phyloP scores from a whole-genome alignment of 2,797 vertebrate species.

The Borostomias antarcticus region DNA sequence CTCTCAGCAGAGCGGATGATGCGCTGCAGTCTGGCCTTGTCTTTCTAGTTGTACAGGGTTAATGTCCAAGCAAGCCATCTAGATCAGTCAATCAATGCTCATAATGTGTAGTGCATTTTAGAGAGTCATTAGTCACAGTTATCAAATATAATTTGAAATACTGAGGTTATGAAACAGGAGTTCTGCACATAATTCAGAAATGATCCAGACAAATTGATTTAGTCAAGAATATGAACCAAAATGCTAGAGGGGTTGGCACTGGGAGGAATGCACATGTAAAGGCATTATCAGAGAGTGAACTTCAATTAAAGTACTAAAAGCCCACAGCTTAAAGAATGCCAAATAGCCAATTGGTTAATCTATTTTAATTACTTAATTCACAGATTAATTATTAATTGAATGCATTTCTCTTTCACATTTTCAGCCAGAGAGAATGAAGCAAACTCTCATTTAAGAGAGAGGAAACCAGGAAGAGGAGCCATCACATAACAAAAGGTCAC shows the following conservation, averaged over 20 bases:
- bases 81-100: slow-evolving; percentile 12
- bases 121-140: slow-evolving; percentile 47
- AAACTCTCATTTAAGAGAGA: slow-evolving; percentile 20
- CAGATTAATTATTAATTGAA: slow-evolving; percentile 47
- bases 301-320: slow-evolving; percentile 54
- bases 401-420: slow-evolving; percentile 34
- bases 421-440: slow-evolving; percentile 25
- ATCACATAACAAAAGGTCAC: neutral
- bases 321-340: slow-evolving; percentile 45
- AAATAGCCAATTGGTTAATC: slow-evolving; percentile 48
- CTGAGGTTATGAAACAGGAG: slow-evolving; percentile 28
- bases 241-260: slow-evolving; percentile 8
- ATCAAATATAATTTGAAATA: slow-evolving; percentile 44
- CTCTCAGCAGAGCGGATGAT: too few relatives aligned
- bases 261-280: slow-evolving; percentile 29
- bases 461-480: neutral
- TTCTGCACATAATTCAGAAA: slow-evolving; percentile 24
- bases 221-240: slow-evolving; percentile 23
- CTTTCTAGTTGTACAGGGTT: too few relatives aligned
- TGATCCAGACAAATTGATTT: slow-evolving; percentile 29
- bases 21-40: too few relatives aligned
- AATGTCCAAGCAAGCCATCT: neutral
- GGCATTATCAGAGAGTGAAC: slow-evolving; percentile 42
- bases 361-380: slow-evolving; percentile 50
- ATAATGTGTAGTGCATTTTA: slow-evolving; percentile 23